Evolutionary conservation across 1,140 invertebrate species (phyloP), one percentile per base, ranked within the genome.

Genomic region (Orussus abietinus): DNA sequence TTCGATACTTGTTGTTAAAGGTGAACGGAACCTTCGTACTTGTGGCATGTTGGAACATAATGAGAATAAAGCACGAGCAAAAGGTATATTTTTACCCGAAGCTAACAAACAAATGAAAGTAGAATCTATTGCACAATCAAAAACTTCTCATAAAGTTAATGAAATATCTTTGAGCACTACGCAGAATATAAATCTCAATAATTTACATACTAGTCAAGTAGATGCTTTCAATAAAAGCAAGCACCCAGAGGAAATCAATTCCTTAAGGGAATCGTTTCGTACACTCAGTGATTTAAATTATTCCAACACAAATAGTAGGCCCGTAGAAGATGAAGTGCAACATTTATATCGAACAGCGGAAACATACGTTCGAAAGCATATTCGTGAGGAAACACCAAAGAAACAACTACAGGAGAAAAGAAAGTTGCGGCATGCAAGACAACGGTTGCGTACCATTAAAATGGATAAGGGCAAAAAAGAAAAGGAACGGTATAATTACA

Each of bases 1-100:
- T 6, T 80, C 84, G 38, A 81, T 90, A 54, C 70, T 90, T 42
- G 82, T 90, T 2, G 84, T 89, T 0, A 83, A 85, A 75, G 87
- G 84, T 3, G 83, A 86, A 45, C 80, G 79, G 44, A 81, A 83
- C 59, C 66, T 90, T 12, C 77, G 81, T 43, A 86, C 85, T 4
- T 90, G 88, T 69, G 85, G 83, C 2, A 69, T 89, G 41, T 66
- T 87, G 43, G 81, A 89, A 42, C 80, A 82, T 46, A 79, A 80
- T 57, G 73, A 77, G 55, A 78, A 82, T 51, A 84, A 83, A 57
- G 73, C 76, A 21, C 64, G 76, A 41, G 69, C 76, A 25, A 42
- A 51, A 22, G 51, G 56, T 29, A 59, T 68, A 17, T 72, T 64
- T 43, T 42, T 75, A 41, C 67, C 72, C 15, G 68, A 78, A 42